Evolutionary conservation across 2,888 invertebrate species (phyloP).

Genomic region (Eilema sororculum): DNA sequence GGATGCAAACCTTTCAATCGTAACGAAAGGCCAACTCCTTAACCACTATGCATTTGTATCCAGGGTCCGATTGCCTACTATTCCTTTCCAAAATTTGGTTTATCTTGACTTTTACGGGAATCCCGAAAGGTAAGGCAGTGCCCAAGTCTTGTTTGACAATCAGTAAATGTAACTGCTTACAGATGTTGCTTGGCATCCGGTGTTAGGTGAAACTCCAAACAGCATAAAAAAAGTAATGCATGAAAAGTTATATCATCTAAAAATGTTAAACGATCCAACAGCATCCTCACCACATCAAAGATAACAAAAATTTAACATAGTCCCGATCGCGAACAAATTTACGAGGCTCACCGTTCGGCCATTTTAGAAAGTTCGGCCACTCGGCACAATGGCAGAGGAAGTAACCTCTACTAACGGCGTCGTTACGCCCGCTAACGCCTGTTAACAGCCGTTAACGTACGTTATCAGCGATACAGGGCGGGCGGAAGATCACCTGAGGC

Average conservation of each 20-base stretch:
- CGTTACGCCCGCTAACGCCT: constrained; percentile 78
- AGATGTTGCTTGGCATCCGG: too few relatives aligned
- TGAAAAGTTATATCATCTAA: not conserved
- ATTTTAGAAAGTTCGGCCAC: constrained; percentile 50
- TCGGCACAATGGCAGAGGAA: constrained; percentile 77
- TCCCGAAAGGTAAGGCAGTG: too few relatives aligned
- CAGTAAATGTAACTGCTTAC: too few relatives aligned
- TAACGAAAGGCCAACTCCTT: too few relatives aligned
- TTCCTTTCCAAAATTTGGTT: not conserved
- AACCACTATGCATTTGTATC: too few relatives aligned
- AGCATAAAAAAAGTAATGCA: too few relatives aligned
- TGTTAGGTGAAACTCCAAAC: too few relatives aligned
- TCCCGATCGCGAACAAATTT: constrained; percentile 63
- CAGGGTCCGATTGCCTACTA: too few relatives aligned
- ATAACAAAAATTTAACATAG: constrained; percentile 49
- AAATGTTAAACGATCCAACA: constrained; percentile 6
- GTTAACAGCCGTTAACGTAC: constrained; percentile 75
- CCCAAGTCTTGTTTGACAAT: too few relatives aligned
- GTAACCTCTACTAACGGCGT: constrained; percentile 82
- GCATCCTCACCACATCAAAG: constrained; percentile 26
- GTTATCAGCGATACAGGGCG: constrained; percentile 81
- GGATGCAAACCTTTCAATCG: too few relatives aligned
- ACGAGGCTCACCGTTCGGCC: constrained; percentile 46
- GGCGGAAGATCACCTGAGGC: constrained; percentile 82
- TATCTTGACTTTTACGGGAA: not conserved